These are phyloP conservation scores for Xenopus laevis DNA, from an alignment of 2,113 vertebrate genomes.

Conservation along the genomic window DNA sequence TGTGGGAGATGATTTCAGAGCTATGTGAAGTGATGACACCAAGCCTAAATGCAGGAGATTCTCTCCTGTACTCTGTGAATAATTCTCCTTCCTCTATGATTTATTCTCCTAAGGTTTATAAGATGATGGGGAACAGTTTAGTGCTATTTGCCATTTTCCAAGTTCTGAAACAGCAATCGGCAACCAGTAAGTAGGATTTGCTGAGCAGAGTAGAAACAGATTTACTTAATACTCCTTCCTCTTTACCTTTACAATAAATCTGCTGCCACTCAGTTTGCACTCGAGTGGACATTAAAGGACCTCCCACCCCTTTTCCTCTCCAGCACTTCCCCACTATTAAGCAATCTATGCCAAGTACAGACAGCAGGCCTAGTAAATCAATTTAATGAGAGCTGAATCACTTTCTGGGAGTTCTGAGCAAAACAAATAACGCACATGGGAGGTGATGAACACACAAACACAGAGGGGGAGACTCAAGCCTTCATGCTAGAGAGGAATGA, in stretches of 20 bases:
- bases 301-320: slow-evolving; percentile 63
- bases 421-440: slow-evolving; percentile 59
- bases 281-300: slow-evolving; percentile 77
- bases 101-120: too few relatives aligned
- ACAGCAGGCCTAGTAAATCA: slow-evolving; percentile 74
- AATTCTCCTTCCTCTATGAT: slow-evolving; percentile 9
- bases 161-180: too few relatives aligned
- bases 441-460: slow-evolving; percentile 46
- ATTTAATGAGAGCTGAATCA: slow-evolving; percentile 75
- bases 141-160: too few relatives aligned
- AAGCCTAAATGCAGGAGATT: slow-evolving; percentile 54
- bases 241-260: slow-evolving; percentile 96
- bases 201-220: slow-evolving; percentile 70
- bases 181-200: slow-evolving; percentile 67
- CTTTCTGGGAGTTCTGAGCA: slow-evolving; percentile 57
- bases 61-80: slow-evolving; percentile 60
- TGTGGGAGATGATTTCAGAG: slow-evolving; percentile 65
- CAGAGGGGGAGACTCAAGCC: not conserved
- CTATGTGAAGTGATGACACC: slow-evolving; percentile 60
- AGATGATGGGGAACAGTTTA: slow-evolving; percentile 49
- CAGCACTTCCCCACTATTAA: slow-evolving; percentile 78
- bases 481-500: not conserved
- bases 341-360: slow-evolving; percentile 82
- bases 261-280: slow-evolving; percentile 87
- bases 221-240: slow-evolving; percentile 74